Evolutionary conservation across 2,888 invertebrate species (phyloP), one percentile per base, ranked within the genome.

Genomic region (Tanytarsus gracilentus): DNA sequence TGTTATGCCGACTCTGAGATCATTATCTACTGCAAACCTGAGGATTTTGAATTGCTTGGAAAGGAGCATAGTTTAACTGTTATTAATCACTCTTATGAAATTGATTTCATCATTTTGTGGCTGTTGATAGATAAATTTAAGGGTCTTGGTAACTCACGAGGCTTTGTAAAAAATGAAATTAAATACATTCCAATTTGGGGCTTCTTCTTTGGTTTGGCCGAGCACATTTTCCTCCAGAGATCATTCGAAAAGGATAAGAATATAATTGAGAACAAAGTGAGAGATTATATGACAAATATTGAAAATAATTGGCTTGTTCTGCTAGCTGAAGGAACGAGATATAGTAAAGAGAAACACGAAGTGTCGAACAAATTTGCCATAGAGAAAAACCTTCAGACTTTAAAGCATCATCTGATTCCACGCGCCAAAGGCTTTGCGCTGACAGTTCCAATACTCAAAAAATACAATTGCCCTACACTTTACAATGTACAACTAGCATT

Each of bases 41-140:
- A 85, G 63, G 84, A 85, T 67, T 83, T 84, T 71, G 77, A 84
- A 3, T 84, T 79, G 71, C 86, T 79, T 74, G 90, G 90, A 11
- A 84, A 85, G 67, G 91, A 92, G 69, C 91, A 92, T 75, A 85
- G 84, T 7, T 84, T 88, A 68, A 80, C 88, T 61, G 75, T 92
- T 62, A 88, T 92, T 86, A 93, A 93, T 71, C 93, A 93, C 68
- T 83, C 84, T 56, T 92, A 88, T 71, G 92, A 93, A 77, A 83
- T 91, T 65, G 93, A 93, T 71, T 93, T 92, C 92, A 76, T 93
- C 0, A 82, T 88, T 74, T 88, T 90, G 11, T 92, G 90, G 90
- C 81, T 29, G 8, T 2, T 58, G 18, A 21, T 48, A 6, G 44
- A 44, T 7, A 44, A 48, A 16, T 48, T 58, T 39, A 30, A 23